These are phyloP conservation scores for Oeneis ivallda DNA, from an alignment of 2,888 invertebrate genomes.

Conservation along the genomic window DNA sequence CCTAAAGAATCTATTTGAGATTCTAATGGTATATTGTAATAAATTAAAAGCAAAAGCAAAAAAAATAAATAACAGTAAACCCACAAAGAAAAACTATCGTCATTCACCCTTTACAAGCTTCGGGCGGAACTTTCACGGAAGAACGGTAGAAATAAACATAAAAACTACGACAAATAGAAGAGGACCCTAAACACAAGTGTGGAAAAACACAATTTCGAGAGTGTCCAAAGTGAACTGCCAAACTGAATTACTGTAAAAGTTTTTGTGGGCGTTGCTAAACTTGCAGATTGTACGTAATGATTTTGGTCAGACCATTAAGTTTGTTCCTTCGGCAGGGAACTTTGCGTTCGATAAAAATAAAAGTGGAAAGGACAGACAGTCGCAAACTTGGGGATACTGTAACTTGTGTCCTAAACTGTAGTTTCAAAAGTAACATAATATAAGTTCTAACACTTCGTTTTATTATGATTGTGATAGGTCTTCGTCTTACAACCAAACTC, in stretches of 20 bases:
- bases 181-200: constrained; percentile 25
- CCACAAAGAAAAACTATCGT: constrained; percentile 32
- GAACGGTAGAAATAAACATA: constrained; percentile 27
- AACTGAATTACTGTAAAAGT: constrained; percentile 37
- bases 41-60: constrained; percentile 10
- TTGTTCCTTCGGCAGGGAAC: constrained; percentile 20
- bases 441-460: neutral
- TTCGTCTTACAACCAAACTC: too few relatives aligned
- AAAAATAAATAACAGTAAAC: constrained; percentile 18
- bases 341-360: constrained; percentile 25
- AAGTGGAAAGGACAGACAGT: constrained; percentile 22
- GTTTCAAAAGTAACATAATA: neutral
- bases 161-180: constrained; percentile 17
- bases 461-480: neutral
- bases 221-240: constrained; percentile 21
- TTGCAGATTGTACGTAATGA: constrained; percentile 38
- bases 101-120: constrained; percentile 36
- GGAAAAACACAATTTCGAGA: constrained; percentile 18
- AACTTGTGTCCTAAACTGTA: constrained; percentile 6
- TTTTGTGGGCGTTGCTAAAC: constrained; percentile 36
- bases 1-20: neutral
- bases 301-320: constrained; percentile 29
- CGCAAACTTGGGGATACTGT: constrained; percentile 9
- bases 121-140: constrained; percentile 31
- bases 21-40: neutral